A percentile compares a stretch with the other conserved stretches of the same genome.
Evolutionary conservation across 2,113 vertebrate species (phyloP).

Genomic region (Apodemus speciosus): DNA sequence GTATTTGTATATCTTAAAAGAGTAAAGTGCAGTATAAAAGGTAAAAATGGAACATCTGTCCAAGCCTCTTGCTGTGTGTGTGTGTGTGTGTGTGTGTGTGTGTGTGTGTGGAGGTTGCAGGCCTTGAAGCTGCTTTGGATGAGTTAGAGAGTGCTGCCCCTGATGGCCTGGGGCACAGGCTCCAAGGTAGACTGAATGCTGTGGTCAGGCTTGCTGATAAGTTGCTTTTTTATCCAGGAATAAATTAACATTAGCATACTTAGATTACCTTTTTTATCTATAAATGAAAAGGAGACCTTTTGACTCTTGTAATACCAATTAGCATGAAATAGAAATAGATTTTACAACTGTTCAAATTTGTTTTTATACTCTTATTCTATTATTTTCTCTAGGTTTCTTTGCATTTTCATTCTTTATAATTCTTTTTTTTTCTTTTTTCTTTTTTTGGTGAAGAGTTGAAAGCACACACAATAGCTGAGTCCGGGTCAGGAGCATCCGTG

Average conservation of each 20-base stretch:
- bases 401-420: neutral
- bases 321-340: neutral
- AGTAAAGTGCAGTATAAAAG: neutral
- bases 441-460: neutral
- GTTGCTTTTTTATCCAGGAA: neutral
- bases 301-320: neutral
- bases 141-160: neutral
- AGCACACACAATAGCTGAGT: neutral
- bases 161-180: neutral
- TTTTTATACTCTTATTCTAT: neutral
- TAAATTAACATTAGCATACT: neutral
- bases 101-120: neutral
- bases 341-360: neutral
- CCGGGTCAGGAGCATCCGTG: too few species aligned
- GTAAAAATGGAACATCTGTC: too few species aligned
- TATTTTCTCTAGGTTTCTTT: neutral
- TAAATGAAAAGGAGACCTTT: neutral
- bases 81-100: too few species aligned
- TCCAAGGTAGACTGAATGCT: neutral
- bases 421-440: neutral
- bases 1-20: neutral
- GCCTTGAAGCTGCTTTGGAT: neutral
- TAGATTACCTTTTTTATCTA: neutral
- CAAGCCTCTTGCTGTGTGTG: neutral
- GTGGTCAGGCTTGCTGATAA: neutral